Evolutionary conservation across 2,113 vertebrate species (phyloP).

Genomic region (Scortum barcoo): DNA sequence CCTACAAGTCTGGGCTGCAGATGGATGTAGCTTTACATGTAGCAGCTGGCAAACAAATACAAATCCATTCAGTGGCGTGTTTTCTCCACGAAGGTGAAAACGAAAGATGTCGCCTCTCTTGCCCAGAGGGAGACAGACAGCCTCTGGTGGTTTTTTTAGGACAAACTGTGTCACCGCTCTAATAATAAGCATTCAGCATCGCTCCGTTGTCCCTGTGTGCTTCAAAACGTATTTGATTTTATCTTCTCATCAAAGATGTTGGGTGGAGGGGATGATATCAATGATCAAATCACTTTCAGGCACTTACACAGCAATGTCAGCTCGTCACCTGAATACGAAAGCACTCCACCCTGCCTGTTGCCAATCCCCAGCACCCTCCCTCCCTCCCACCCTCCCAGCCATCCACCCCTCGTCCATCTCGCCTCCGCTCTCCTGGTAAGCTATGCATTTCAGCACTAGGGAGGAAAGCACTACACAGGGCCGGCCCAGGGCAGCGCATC

Average conservation of each 20-base stretch:
- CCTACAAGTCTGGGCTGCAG: constrained; percentile 40
- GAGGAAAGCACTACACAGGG: constrained; percentile 95
- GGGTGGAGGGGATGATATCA: constrained; percentile 65
- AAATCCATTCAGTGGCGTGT: constrained; percentile 28
- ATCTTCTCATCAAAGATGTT: constrained; percentile 67
- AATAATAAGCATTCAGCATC: constrained; percentile 49
- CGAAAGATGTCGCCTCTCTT: constrained; percentile 10
- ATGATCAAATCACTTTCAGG: constrained; percentile 74
- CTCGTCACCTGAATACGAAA: constrained; percentile 71
- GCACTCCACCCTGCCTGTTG: constrained; percentile 46
- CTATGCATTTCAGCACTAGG: constrained; percentile 97
- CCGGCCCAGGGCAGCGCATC: constrained; percentile 76
- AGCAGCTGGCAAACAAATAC: constrained; percentile 74
- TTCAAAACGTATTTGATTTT: constrained; percentile 62
- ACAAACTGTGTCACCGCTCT: constrained; percentile 36
- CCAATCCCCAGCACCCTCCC: constrained; percentile 6
- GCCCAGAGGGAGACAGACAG: constrained; percentile 30
- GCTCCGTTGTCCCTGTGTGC: constrained; percentile 17
- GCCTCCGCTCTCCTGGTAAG: constrained; percentile 65
- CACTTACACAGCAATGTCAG: constrained; percentile 74
- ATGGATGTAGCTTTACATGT: too few relatives aligned
- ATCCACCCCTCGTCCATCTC: neutral
- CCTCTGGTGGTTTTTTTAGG: constrained; percentile 13
- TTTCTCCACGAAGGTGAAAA: constrained; percentile 38
- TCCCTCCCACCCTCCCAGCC: neutral